Percentiles rank a stretch among this genome's conserved stretches.
phyloP scores from a whole-genome alignment of 2,113 vertebrate species.

The Xiphophorus hellerii region DNA sequence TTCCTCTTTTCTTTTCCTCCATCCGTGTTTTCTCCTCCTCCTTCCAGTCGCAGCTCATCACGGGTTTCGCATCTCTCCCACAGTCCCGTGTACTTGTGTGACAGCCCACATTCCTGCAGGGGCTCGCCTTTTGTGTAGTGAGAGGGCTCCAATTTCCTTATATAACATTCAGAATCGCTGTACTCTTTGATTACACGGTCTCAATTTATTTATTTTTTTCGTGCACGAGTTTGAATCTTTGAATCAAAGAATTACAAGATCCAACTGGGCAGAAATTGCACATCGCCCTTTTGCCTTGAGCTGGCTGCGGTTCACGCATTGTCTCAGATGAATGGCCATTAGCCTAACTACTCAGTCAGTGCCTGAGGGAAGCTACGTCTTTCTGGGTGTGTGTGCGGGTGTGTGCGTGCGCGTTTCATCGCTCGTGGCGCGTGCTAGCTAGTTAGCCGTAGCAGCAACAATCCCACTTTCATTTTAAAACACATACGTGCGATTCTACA shows the following conservation, averaged over 20 bases:
- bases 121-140: conserved; percentile 62
- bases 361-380: conserved; percentile 34
- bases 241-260: conserved; percentile 54
- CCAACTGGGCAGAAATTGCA: conserved; percentile 43
- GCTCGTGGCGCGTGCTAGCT: conserved; percentile 9
- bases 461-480: conserved; percentile 39
- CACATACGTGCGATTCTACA: neutral
- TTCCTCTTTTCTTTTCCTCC: conserved; percentile 38
- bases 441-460: conserved; percentile 6
- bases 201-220: conserved; percentile 8
- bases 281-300: conserved; percentile 44
- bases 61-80: conserved; percentile 38
- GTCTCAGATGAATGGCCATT: conserved; percentile 64
- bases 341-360: conserved; percentile 39
- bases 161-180: conserved; percentile 59
- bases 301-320: conserved; percentile 46
- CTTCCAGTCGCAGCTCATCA: conserved; percentile 38
- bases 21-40: conserved; percentile 38
- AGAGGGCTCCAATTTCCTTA: conserved; percentile 64
- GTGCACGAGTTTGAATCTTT: conserved; percentile 51
- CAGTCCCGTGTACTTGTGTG: conserved; percentile 55
- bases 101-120: conserved; percentile 64
- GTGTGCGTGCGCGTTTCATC: conserved; percentile 14
- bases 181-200: conserved; percentile 56
- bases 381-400: neutral